Evolutionary conservation across 2,113 vertebrate genomes (phyloP).

Genomic region (Odocoileus virginianus): DNA sequence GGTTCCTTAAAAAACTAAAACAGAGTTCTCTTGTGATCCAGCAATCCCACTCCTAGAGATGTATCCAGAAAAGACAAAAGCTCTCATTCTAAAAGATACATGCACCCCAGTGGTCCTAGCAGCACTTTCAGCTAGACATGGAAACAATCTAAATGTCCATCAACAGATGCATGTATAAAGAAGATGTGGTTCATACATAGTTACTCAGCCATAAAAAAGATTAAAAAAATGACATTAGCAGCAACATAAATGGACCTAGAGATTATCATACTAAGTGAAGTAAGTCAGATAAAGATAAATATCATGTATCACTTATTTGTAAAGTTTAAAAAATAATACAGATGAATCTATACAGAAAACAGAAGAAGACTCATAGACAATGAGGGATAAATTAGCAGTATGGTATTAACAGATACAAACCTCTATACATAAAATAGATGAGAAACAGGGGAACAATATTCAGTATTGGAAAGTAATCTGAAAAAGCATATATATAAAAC

Average conservation of each 20-base stretch:
- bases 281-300: not conserved
- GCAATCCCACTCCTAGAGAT: not conserved
- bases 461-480: not conserved
- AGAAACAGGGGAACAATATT: not conserved
- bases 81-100: not conserved
- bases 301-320: not conserved
- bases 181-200: not conserved
- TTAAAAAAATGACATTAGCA: not conserved
- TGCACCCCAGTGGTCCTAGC: accelerated
- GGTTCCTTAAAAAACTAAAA: not conserved
- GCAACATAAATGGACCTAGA: not conserved
- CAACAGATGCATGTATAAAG: not conserved
- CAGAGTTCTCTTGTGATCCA: not conserved
- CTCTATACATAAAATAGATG: not conserved
- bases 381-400: not conserved
- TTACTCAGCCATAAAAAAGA: not conserved
- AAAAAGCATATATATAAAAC: not conserved
- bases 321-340: not conserved
- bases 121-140: not conserved
- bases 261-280: not conserved
- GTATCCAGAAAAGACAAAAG: not conserved
- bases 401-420: not conserved
- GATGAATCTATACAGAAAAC: not conserved
- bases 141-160: not conserved
- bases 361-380: not conserved